Evolutionary conservation across 2,113 vertebrate genomes (phyloP).

Genomic region (Melozone crissalis): DNA sequence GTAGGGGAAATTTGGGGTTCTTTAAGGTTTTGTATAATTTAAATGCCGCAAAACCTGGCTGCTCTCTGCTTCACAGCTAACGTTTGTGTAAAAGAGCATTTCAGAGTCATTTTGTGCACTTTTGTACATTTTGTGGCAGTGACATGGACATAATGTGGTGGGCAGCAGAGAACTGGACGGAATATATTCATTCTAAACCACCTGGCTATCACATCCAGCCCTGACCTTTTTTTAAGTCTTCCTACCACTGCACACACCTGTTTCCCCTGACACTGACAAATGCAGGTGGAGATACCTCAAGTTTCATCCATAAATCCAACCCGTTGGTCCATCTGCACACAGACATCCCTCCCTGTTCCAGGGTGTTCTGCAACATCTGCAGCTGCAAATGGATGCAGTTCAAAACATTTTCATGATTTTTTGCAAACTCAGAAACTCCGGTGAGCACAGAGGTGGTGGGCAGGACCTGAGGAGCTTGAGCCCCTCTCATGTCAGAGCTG

Average conservation of each 20-base stretch:
- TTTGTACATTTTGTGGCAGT: neutral
- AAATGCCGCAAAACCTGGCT: neutral
- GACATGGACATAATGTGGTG: neutral
- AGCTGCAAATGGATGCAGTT: neutral
- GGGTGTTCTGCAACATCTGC: neutral
- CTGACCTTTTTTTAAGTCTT: neutral
- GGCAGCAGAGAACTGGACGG: constrained; percentile 8
- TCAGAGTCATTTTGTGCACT: neutral
- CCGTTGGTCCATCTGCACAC: neutral
- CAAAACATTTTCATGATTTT: neutral
- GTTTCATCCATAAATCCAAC: neutral
- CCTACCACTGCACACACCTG: neutral
- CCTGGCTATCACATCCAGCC: neutral
- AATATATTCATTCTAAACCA: neutral
- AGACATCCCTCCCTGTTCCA: neutral
- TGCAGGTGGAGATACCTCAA: neutral
- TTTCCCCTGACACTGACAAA: neutral
- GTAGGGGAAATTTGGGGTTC: too few species aligned
- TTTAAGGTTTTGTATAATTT: neutral
- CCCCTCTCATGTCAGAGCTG: neutral
- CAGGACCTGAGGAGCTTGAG: neutral
- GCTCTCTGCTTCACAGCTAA: neutral
- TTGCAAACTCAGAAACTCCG: neutral
- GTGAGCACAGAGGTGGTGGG: neutral
- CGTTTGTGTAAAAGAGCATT: neutral